A percentile compares a stretch with the other conserved stretches of the same genome.
These are phyloP conservation scores for Pararge aegeria DNA, from an alignment of 1,140 invertebrate genomes.

Conservation along the genomic window DNA sequence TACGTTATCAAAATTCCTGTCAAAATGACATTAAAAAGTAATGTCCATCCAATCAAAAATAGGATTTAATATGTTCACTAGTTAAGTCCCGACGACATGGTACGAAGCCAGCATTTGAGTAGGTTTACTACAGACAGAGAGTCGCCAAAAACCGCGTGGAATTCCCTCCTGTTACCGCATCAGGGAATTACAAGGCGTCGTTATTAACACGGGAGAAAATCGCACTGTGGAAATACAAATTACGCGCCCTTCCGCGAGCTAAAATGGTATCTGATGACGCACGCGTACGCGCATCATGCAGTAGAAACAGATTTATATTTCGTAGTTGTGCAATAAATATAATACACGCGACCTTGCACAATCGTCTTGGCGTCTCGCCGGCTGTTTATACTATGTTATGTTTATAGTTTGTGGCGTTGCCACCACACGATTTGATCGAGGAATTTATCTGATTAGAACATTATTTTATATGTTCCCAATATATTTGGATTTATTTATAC, in stretches of 20 bases:
- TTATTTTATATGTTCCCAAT: no score
- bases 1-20: no score
- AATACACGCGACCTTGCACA: slow-evolving; percentile 71
- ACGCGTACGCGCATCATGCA: slow-evolving; percentile 55
- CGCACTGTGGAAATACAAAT: slow-evolving; percentile 54
- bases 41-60: no score
- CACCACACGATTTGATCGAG: neutral
- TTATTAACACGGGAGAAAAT: slow-evolving; percentile 26
- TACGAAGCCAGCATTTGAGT: slow-evolving; percentile 31
- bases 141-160: slow-evolving; percentile 54
- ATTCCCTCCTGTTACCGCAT: slow-evolving; percentile 41
- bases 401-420: slow-evolving; percentile 1
- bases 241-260: slow-evolving; percentile 67
- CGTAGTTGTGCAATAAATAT: slow-evolving; percentile 72
- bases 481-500: no score
- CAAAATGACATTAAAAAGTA: no score
- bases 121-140: slow-evolving; percentile 37
- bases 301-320: slow-evolving; percentile 64
- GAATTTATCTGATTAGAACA: neutral
- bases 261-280: slow-evolving; percentile 69
- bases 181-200: slow-evolving; percentile 44
- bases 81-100: no score
- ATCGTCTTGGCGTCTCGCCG: slow-evolving; percentile 57
- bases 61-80: no score
- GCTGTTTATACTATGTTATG: slow-evolving; percentile 29